Conservation (phyloP, 2,113 vertebrate genomes). For the Himantopus leucocephalus region DNA sequence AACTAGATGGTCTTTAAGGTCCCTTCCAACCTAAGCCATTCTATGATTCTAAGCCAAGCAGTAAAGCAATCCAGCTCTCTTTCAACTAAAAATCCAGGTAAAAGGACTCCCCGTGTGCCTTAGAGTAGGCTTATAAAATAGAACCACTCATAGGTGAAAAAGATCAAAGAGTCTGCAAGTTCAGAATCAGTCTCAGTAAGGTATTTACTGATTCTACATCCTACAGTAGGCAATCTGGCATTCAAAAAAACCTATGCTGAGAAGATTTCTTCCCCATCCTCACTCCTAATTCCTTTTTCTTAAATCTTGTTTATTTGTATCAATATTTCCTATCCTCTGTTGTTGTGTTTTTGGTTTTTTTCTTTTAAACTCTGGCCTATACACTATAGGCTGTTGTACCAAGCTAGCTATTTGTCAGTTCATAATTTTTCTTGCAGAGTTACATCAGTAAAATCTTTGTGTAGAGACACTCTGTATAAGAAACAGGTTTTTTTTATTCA, state of each 20-base stretch:
- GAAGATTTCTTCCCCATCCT: not conserved
- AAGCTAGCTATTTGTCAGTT: not conserved
- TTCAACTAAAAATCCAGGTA: not conserved
- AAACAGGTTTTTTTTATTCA: not conserved
- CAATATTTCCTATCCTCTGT: not conserved
- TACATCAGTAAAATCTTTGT: not conserved
- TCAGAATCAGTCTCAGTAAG: not conserved
- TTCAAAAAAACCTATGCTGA: not conserved
- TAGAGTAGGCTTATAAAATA: not conserved
- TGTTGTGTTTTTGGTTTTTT: no score
- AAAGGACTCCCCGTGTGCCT: not conserved
- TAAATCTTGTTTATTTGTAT: not conserved
- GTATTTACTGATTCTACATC: not conserved
- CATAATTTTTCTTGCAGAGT: not conserved
- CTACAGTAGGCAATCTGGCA: not conserved
- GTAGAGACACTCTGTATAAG: not conserved
- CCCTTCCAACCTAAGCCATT: not conserved
- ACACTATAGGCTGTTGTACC: not conserved
- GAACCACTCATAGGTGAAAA: not conserved
- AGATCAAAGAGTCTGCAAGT: rapidly evolving
- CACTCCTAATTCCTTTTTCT: not conserved
- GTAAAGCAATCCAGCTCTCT: not conserved
- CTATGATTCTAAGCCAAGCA: not conserved
- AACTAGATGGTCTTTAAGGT: not conserved
- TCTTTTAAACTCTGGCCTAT: not conserved